phyloP scores from a whole-genome alignment of 2,797 vertebrate genomes.

The Bovichtus diacanthus region DNA sequence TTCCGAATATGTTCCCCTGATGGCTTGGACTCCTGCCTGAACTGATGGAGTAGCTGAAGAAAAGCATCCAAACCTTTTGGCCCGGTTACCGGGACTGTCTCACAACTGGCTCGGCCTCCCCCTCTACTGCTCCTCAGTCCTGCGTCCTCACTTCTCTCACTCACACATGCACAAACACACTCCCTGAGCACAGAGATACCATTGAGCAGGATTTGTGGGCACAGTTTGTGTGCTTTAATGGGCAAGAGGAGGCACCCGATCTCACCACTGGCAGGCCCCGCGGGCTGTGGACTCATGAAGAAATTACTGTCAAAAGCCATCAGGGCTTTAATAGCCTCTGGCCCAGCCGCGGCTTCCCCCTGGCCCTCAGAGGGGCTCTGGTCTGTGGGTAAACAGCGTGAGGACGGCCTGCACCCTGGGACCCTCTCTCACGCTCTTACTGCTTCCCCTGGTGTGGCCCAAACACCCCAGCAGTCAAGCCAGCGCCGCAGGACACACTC shows the following conservation, averaged over 20 bases:
- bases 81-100: conserved; percentile 54
- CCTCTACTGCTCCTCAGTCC: conserved; percentile 45
- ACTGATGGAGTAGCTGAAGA: conserved; percentile 71
- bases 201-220: conserved; percentile 82
- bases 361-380: conserved; percentile 67
- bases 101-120: conserved; percentile 54
- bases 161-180: conserved; percentile 72
- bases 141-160: conserved; percentile 62
- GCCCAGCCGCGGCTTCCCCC: conserved; percentile 62
- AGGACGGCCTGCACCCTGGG: conserved; percentile 69
- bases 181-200: conserved; percentile 79
- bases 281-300: conserved; percentile 74
- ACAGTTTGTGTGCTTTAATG: conserved; percentile 82
- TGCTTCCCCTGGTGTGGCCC: conserved; percentile 59
- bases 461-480: conserved; percentile 49
- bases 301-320: conserved; percentile 86
- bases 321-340: conserved; percentile 80
- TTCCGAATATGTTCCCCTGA: conserved; percentile 62
- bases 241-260: conserved; percentile 79
- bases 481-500: conserved; percentile 30
- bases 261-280: conserved; percentile 76
- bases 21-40: conserved; percentile 67
- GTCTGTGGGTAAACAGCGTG: conserved; percentile 77
- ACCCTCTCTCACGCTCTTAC: conserved; percentile 50
- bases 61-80: conserved; percentile 71